Conservation (phyloP, 2,113 vertebrate species). For the Paratilapia polleni region DNA sequence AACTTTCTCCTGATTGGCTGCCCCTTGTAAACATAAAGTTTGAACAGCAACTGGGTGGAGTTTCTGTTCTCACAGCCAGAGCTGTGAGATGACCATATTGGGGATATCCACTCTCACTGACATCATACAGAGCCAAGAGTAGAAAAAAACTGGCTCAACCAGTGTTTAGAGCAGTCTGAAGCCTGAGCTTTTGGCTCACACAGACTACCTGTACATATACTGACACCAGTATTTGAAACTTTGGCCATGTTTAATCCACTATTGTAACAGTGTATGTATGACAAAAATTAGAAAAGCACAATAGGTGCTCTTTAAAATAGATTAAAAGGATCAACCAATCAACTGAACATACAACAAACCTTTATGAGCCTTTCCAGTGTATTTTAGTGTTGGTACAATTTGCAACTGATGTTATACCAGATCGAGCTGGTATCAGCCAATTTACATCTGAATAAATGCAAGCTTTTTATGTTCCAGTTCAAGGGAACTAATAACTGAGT, state of each 20-base stretch:
- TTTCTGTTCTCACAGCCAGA: too few species aligned
- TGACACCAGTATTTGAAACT: not conserved
- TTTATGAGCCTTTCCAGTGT: not conserved
- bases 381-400: not conserved
- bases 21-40: not conserved
- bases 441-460: slow-evolving; percentile 17
- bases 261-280: not conserved
- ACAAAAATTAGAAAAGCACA: not conserved
- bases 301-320: not conserved
- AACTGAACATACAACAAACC: not conserved
- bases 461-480: not conserved
- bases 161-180: not conserved
- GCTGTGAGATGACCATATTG: not conserved
- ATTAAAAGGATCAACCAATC: not conserved
- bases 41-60: too few species aligned
- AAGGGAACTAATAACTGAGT: not conserved
- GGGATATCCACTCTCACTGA: not conserved
- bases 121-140: not conserved
- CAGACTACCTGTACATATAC: not conserved
- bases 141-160: not conserved
- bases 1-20: not conserved
- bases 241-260: not conserved
- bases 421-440: not conserved
- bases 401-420: not conserved
- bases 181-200: too few species aligned